Base-by-base conservation (phyloP, 2,888 invertebrate species). In the Peribatodes rhomboidaria region DNA sequence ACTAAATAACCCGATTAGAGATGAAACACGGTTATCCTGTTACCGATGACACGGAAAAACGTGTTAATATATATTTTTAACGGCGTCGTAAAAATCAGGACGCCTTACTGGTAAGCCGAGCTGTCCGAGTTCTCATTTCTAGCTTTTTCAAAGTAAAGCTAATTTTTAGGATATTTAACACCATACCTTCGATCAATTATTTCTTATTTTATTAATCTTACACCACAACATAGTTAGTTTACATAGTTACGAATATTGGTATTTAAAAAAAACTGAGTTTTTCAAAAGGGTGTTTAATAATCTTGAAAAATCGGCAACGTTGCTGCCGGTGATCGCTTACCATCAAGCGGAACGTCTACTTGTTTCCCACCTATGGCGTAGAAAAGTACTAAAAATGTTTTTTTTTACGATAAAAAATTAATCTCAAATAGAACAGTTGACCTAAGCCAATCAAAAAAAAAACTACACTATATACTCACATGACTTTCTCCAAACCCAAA, bases 11-110 rank as follows among this genome's bases (percentile, higher is more conserved):
- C 89, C 75, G 81, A 87, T 86, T 86, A 80, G 61, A 67, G 49
- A 73, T 52, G 70, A 75, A 87, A 89, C 86, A 86, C 88, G 91
- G 92, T 90, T 85, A 87, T 82, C 80, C 77, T 77, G 75, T 79
- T 78, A 75, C 77, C 70, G 69, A 13, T 49, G 49, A 47, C 58
- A 55, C 57, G 47, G 44, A 55, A 52, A 33, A 72, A 67, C 71
- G 74, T 66, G 71, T 70, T 71, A 72, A 73, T 74, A 66, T 60
- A 49, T 67, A 27, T 67, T 67, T 63, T 68, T 66, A 64, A 61
- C 49, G 41, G 35, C 55, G 46, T 52, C 65, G 65, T 68, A 41
- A 69, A 69, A 74, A 62, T 41, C 64, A 65, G 72, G 65, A 66
- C 69, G 69, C 57, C 53, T 53, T 62, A 57, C 56, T 39, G 47